phyloP scores from a whole-genome alignment of 2,888 invertebrate species.

The Megalurothrips usitatus region DNA sequence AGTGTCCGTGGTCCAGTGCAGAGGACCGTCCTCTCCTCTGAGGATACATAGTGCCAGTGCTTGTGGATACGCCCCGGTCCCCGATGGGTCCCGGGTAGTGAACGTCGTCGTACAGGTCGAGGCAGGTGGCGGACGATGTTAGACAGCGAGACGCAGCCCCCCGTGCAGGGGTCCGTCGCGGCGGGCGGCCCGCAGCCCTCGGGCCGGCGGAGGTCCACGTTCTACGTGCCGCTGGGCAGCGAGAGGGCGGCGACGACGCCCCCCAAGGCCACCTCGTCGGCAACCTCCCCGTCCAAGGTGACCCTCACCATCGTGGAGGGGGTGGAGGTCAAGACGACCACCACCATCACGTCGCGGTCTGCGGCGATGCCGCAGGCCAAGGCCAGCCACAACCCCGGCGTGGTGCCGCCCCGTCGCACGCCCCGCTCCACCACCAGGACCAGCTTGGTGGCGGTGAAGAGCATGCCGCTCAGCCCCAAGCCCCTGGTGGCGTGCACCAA shows the following conservation, averaged over 20 bases:
- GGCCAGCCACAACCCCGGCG: background rate
- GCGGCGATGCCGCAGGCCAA: background rate
- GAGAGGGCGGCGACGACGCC: background rate
- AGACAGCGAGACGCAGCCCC: conserved; percentile 13
- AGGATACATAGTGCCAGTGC: no score
- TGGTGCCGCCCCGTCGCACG: conserved; percentile 12
- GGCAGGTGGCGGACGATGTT: conserved; percentile 2
- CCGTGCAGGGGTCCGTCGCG: background rate
- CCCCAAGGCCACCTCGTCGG: background rate
- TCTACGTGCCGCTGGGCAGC: background rate
- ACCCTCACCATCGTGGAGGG: conserved; percentile 11
- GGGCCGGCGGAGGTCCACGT: conserved; percentile 4
- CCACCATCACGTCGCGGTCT: background rate
- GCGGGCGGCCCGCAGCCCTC: background rate
- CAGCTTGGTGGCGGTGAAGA: background rate
- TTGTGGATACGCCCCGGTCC: background rate
- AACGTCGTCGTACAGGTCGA: background rate
- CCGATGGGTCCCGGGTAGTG: conserved; percentile 15
- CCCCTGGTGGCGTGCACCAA: background rate
- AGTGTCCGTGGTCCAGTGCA: background rate
- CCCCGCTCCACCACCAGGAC: background rate
- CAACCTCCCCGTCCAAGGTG: conserved; percentile 1
- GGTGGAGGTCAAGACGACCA: background rate
- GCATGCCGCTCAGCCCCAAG: conserved; percentile 4
- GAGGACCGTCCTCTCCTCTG: no score